phyloP scores from a whole-genome alignment of 2,113 vertebrate species.

The human (Homo sapiens) region DNA sequence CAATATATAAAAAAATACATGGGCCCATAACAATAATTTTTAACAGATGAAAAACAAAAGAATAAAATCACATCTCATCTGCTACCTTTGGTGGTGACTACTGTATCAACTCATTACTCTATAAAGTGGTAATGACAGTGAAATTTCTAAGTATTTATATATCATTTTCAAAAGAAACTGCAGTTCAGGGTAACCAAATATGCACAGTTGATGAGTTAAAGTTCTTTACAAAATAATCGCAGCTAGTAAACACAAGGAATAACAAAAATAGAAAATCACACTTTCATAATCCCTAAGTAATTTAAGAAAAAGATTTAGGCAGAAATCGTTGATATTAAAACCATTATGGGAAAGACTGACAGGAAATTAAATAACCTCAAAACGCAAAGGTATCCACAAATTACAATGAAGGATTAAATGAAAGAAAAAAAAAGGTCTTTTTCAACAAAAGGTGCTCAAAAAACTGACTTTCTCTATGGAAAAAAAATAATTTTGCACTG shows the following conservation, averaged over 20 bases:
- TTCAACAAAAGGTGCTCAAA: neutral
- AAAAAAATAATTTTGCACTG: neutral
- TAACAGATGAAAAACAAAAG: neutral
- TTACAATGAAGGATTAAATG: neutral
- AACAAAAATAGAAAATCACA: slow-evolving; percentile 41
- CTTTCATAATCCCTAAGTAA: neutral
- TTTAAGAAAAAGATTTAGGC: neutral
- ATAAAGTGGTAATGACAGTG: neutral
- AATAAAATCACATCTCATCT: neutral
- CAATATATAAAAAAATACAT: neutral
- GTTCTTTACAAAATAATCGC: neutral
- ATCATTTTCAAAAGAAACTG: neutral
- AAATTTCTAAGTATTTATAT: neutral
- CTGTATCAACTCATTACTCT: neutral
- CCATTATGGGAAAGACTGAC: neutral
- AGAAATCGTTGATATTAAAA: slow-evolving; percentile 38
- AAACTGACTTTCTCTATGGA: neutral
- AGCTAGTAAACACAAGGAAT: neutral
- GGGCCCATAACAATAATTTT: neutral
- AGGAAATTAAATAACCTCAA: neutral
- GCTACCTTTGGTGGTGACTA: neutral
- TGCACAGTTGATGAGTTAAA: neutral
- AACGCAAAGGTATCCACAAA: neutral
- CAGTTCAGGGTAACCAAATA: slow-evolving; percentile 9
- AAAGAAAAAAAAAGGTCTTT: neutral